Evolutionary conservation across 2,888 invertebrate genomes (phyloP), one percentile per base, ranked within the genome.

Genomic region (Cephus runcator): DNA sequence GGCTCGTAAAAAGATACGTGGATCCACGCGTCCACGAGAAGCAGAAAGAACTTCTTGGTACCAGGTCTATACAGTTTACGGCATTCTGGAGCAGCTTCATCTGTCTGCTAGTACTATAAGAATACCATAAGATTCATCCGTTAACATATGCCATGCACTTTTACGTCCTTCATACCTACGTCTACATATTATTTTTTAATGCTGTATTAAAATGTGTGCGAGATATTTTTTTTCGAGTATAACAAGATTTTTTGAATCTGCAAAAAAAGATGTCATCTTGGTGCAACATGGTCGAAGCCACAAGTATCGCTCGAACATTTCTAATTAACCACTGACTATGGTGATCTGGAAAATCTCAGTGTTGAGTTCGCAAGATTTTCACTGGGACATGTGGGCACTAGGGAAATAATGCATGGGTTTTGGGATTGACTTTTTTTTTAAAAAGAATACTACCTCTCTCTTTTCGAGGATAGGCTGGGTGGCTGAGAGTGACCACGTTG

Each of bases 261-360:
- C 12, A 71, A 79, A 77, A 69, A 69, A 69, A 75, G 77, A 79
- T 75, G 73, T 56, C 56, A 56, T 56, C 56, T 56, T 56, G 56
- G 80, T 79, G 75, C 81, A 78, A 77, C 78, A 33, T 15, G 33
- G 11, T 34, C 33, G 15, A 82, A 81, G 79, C 83, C 83, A 73
- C 83, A 83, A 77, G 80, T 78, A 75, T 79, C 75, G 79, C 31
- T 78, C 78, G 40, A 79, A 80, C 79, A 81, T 80, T 79, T 81
- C 83, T 85, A 85, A 86, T 82, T 85, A 84, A 82, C 81, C 82
- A 76, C 83, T 83, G 75, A 34, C 31, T 76, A 76, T 76, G 76
- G 78, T 75, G 78, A 81, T 87, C 84, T 86, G 86, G 84, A 85
- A 81, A 85, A 82, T 86, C 77, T 86, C 85, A 56, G 56, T 56